phyloP scores from a whole-genome alignment of 2,797 vertebrate species.

The Tamandua tetradactyla region DNA sequence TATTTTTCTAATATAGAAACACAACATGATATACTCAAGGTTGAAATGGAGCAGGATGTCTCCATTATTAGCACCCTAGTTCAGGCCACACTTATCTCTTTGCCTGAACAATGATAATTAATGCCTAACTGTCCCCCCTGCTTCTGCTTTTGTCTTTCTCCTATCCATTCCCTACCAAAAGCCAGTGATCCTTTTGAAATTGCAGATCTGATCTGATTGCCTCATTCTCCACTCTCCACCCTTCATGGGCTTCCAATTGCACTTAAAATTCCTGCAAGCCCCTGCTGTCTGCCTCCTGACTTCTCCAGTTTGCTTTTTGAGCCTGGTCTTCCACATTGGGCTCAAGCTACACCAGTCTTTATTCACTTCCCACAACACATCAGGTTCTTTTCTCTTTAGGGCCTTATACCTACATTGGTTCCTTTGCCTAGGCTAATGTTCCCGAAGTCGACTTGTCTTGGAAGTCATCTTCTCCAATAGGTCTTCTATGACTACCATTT shows the following conservation, averaged over 20 bases:
- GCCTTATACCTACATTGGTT: background rate
- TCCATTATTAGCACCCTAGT: background rate
- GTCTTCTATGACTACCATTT: background rate
- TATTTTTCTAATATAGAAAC: background rate
- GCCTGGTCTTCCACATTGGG: background rate
- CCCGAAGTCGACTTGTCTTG: background rate
- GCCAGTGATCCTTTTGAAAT: background rate
- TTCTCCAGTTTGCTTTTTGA: background rate
- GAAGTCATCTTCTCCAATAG: background rate
- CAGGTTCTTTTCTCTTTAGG: background rate
- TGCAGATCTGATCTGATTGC: background rate
- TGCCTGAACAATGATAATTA: background rate
- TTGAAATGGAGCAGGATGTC: background rate
- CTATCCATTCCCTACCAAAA: background rate
- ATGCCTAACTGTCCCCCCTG: background rate
- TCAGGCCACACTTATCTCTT: background rate
- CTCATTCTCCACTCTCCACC: background rate
- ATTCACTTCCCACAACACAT: background rate
- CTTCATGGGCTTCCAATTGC: background rate
- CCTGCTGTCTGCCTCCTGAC: too few relatives aligned
- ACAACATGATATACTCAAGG: background rate
- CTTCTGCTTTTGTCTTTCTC: background rate
- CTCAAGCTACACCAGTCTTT: background rate
- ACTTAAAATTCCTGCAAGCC: background rate
- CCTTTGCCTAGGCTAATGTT: background rate